Base-by-base conservation (phyloP, 2,888 invertebrate species). In the Himalopsyche kuldschensis region DNA sequence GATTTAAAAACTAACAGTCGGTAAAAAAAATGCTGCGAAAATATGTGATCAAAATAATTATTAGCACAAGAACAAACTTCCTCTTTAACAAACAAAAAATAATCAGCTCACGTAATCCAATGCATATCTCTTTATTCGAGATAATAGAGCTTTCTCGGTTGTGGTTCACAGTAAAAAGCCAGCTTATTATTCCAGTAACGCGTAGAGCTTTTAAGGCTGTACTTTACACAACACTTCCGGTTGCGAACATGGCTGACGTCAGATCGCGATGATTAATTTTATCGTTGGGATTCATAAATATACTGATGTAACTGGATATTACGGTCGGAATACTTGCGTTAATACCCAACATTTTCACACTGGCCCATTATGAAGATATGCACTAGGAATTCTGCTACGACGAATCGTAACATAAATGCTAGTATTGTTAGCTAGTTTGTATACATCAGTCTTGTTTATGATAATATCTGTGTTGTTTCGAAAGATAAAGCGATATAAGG, bases 251-350 rank as follows among this genome's bases (percentile, higher is more conserved):
- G 69, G 69, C 69, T 27, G 69, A 82, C 79, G 82, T 76, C 79
- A 82, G 79, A 24, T 46, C 24, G 75, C 46, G 41, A 82, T 82
- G 82, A 82, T 79, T 82, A 82, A 82, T 55, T 75, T 46, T 75
- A 75, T 48, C 75, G 79, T 47, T 35, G 82, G 82, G 82, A 82
- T 82, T 24, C 82, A 82, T 79, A 82, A 82, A 82, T 82, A 79
- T 75, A 76, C 48, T 24, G 69, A 69, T 35, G 81, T 76, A 81
- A 77, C 81, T 81, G 69, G 81, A 81, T 81, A 76, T 76, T 77
- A 31, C 69, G 69, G 69, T 27, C 11, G 69, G 27, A 69, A 27
- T 69, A 15, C 69, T 69, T 27, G 47, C 20, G 20, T 77, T 24
- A 35, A 17, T 46, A 20, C 35, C 78, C 4, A 27, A 15, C 32